These are phyloP conservation scores for Augochlora pura DNA, from an alignment of 1,140 invertebrate species.

Conservation along the genomic window DNA sequence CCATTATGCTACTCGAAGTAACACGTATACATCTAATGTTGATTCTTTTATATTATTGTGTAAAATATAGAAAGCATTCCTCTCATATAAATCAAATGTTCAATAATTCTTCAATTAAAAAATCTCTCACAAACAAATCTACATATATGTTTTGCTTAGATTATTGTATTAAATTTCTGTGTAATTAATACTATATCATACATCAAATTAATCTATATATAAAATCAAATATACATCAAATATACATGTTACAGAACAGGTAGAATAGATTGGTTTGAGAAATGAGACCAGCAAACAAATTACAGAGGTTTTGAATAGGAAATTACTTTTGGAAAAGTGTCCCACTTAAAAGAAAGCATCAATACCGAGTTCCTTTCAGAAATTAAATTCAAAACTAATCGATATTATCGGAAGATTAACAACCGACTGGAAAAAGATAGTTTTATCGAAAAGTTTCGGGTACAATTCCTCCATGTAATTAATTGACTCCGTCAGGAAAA, in stretches of 20 bases:
- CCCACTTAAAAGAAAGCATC: slow-evolving; percentile 13
- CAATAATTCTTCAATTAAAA: neutral
- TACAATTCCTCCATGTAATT: neutral
- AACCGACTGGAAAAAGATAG: too few species aligned
- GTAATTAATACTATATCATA: neutral
- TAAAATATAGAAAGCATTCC: neutral
- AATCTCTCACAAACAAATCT: neutral
- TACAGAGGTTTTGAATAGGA: too few species aligned
- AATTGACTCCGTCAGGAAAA: slow-evolving; percentile 23
- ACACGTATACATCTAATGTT: too few species aligned
- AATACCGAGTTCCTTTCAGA: neutral
- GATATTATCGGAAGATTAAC: neutral
- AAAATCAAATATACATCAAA: too few species aligned
- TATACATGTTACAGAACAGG: neutral
- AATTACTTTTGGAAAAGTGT: slow-evolving; percentile 20
- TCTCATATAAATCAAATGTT: neutral
- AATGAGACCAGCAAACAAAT: neutral
- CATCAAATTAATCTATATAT: neutral
- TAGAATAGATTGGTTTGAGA: neutral
- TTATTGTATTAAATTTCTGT: neutral
- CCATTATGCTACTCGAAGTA: neutral
- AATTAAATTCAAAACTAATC: neutral
- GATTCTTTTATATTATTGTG: neutral
- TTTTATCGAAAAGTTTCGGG: neutral
- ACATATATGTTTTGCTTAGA: neutral